These are phyloP conservation scores for Pteronotus mesoamericanus DNA, from an alignment of 2,797 vertebrate species.

Conservation along the genomic window DNA sequence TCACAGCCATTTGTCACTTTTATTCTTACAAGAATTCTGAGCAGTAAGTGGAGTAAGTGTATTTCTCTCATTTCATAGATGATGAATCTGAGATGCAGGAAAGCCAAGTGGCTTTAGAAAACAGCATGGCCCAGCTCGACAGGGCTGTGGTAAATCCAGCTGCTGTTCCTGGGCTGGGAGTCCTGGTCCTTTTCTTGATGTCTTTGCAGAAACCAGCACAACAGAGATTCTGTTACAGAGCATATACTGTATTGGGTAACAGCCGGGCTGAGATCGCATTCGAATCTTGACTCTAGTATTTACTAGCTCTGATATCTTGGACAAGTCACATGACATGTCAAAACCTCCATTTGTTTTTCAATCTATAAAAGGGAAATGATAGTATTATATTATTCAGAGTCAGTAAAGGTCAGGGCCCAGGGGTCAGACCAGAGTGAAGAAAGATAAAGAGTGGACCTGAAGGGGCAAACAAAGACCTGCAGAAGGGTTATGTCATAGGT, in stretches of 20 bases:
- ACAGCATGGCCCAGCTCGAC: not conserved
- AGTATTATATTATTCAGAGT: not conserved
- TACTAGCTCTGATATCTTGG: not conserved
- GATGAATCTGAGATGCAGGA: not conserved
- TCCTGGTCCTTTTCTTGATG: not conserved
- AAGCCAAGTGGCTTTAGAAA: not conserved
- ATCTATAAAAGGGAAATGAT: not conserved
- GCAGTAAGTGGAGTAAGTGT: not conserved
- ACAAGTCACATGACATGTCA: not conserved
- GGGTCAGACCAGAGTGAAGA: not conserved
- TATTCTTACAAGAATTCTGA: not conserved
- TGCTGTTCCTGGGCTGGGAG: not conserved
- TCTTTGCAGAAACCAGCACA: not conserved
- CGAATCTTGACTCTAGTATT: not conserved
- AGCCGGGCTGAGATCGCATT: not conserved
- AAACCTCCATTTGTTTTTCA: not conserved
- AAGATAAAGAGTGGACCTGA: not conserved
- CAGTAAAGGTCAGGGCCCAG: not conserved
- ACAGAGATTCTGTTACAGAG: not conserved
- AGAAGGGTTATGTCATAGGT: fast-evolving
- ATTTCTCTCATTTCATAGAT: not conserved
- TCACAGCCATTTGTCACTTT: not conserved
- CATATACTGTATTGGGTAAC: not conserved
- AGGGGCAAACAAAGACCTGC: not conserved
- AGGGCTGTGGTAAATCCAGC: not conserved